Evolutionary conservation across 2,113 vertebrate genomes (phyloP), one percentile per base, ranked within the genome.

Genomic region (Mormyrus iriodes): DNA sequence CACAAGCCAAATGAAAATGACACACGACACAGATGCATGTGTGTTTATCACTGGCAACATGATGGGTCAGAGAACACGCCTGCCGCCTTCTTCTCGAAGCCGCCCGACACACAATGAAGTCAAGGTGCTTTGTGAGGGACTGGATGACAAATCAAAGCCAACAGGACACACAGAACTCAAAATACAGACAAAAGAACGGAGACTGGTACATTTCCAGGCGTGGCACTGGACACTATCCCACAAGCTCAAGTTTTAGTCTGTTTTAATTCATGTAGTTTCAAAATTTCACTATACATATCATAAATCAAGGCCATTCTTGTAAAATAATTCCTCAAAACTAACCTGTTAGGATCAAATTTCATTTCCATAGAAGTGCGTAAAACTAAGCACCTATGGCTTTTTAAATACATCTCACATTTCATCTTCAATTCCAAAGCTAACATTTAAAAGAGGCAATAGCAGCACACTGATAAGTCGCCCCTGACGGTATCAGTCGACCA

Each of bases 351-450:
- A 90, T 91, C 91, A 89, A 93, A 92, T 93, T 91, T 92, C 89
- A 93, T 91, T 92, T 93, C 91, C 91, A 94, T 93, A 93, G 89
- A 90, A 95, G 94, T 95, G 94, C 94, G 94, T 94, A 92, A 93
- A 92, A 93, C 73, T 90, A 91, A 92, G 91, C 92, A 92, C 90
- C 94, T 92, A 90, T 79, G 73, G 73, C 35, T 79, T 76, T 53
- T 85, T 48, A 88, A 89, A 79, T 79, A 79, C 15, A 19, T 91
- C 92, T 91, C 91, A 92, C 89, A 79, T 79, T 87, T 89, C 15
- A 91, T 91, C 88, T 89, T 46, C 84, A 91, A 89, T 88, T 92
- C 89, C n/a, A 48, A 79, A 39, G 90, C 90, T 91, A 93, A 93
- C 92, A 93, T 49, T 65, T 87, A 44, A 42, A 90, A 87, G 2